Evolutionary conservation across 2,797 vertebrate genomes (phyloP).

Genomic region (Betta splendens): DNA sequence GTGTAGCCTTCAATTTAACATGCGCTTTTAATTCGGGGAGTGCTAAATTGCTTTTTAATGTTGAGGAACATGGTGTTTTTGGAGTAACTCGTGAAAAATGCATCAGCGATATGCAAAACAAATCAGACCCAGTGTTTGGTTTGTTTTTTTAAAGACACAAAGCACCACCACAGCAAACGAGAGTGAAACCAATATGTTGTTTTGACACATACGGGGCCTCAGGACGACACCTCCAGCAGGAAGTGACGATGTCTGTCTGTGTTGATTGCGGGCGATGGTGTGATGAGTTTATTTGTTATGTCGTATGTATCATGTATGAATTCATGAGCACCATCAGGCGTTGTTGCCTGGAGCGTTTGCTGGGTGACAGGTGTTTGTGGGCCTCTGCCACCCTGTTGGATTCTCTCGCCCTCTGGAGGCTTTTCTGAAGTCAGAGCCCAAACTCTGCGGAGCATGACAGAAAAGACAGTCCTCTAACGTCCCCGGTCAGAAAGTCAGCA

Average conservation of each 20-base stretch:
- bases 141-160: slow-evolving; percentile 63
- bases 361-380: slow-evolving; percentile 64
- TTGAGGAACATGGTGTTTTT: slow-evolving; percentile 91
- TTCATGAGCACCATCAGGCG: slow-evolving; percentile 54
- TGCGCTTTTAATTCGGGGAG: slow-evolving; percentile 96
- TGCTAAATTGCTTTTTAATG: slow-evolving; percentile 98
- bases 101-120: slow-evolving; percentile 72
- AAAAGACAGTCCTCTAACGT: slow-evolving; percentile 66
- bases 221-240: slow-evolving; percentile 53
- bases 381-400: slow-evolving; percentile 51
- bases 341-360: slow-evolving; percentile 50
- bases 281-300: slow-evolving; percentile 58
- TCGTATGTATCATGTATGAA: slow-evolving; percentile 39
- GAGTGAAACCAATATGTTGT: slow-evolving; percentile 76
- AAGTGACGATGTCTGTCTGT: slow-evolving; percentile 39
- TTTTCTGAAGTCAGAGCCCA: slow-evolving; percentile 40
- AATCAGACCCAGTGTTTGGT: slow-evolving; percentile 60
- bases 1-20: slow-evolving; percentile 98
- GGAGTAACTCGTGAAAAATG: slow-evolving; percentile 91
- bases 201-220: slow-evolving; percentile 75
- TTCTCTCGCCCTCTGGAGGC: slow-evolving; percentile 46
- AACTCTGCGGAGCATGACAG: slow-evolving; percentile 62
- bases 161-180: slow-evolving; percentile 68
- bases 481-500: slow-evolving; percentile 60
- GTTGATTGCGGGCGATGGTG: slow-evolving; percentile 24